Evolutionary conservation across 2,113 vertebrate genomes (phyloP).

Genomic region (Callaeas wilsoni): DNA sequence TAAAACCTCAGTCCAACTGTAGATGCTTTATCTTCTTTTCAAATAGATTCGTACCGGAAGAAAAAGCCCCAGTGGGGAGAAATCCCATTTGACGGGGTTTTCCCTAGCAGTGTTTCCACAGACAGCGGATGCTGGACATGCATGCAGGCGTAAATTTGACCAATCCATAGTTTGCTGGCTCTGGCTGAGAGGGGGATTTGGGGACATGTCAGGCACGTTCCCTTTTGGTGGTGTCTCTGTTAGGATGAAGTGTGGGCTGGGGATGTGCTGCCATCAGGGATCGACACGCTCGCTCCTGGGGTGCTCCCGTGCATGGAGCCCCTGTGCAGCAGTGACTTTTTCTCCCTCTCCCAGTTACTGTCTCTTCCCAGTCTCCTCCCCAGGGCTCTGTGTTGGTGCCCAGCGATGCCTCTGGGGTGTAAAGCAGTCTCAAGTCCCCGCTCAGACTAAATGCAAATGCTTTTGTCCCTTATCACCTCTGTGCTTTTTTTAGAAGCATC

Average conservation of each 20-base stretch:
- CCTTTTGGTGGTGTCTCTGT: not conserved
- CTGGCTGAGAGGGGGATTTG: not conserved
- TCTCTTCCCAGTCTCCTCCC: not conserved
- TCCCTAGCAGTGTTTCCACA: not conserved
- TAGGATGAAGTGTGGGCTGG: not conserved
- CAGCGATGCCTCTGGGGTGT: fast-evolving
- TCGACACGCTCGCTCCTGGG: fast-evolving
- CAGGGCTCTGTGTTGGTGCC: not conserved
- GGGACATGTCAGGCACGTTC: fast-evolving
- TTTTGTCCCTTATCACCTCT: not conserved
- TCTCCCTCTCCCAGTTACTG: not conserved
- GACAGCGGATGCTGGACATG: not conserved
- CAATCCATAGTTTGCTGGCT: not conserved
- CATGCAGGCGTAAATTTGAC: not conserved
- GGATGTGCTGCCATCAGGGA: fast-evolving
- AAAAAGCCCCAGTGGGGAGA: not conserved
- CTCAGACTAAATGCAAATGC: not conserved
- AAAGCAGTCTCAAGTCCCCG: not conserved
- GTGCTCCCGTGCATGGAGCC: not conserved
- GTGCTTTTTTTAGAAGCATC: not conserved
- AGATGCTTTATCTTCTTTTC: slow-evolving; percentile 42
- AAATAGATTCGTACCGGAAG: slow-evolving; percentile 22
- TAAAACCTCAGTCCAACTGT: slow-evolving; percentile 34
- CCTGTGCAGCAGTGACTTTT: not conserved
- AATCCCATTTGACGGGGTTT: slow-evolving; percentile 42